These are phyloP conservation scores for Zapus hudsonius DNA, from an alignment of 2,113 vertebrate genomes.

Conservation along the genomic window DNA sequence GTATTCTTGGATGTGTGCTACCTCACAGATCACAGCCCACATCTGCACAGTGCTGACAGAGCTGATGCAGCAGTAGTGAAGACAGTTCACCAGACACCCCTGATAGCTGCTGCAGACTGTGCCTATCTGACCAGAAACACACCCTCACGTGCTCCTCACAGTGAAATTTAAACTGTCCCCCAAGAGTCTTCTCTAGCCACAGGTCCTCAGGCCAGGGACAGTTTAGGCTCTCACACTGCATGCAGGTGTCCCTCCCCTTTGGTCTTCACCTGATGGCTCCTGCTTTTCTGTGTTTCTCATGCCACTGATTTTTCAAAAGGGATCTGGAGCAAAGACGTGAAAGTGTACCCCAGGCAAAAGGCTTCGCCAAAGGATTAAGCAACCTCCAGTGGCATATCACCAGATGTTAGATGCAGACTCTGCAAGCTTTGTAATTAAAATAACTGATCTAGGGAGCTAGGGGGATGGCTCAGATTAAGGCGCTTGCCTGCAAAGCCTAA, in stretches of 20 bases:
- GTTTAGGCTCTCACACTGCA: rapidly evolving
- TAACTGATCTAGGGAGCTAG: too few relatives aligned
- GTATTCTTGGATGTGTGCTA: constrained; percentile 1
- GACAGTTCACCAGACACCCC: not conserved
- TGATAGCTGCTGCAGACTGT: rapidly evolving
- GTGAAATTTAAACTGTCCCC: not conserved
- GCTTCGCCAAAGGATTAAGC: not conserved
- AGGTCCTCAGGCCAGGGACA: not conserved
- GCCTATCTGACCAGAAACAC: not conserved
- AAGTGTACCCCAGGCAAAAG: not conserved
- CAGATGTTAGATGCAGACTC: not conserved
- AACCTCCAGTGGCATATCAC: not conserved
- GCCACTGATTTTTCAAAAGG: not conserved
- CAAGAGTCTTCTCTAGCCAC: not conserved
- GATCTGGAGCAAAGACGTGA: not conserved
- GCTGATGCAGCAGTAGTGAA: not conserved
- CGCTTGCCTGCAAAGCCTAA: too few relatives aligned
- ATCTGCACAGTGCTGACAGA: not conserved
- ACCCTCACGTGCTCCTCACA: not conserved
- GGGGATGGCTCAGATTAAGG: too few relatives aligned
- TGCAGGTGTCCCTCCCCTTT: not conserved
- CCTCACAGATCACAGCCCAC: not conserved
- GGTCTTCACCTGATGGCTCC: not conserved
- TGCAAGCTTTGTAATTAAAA: not conserved
- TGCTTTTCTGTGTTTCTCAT: not conserved